A percentile compares a stretch with the other conserved stretches of the same genome.
Evolutionary conservation across 2,113 vertebrate genomes (phyloP).

Genomic region (Platycercus adscitus): DNA sequence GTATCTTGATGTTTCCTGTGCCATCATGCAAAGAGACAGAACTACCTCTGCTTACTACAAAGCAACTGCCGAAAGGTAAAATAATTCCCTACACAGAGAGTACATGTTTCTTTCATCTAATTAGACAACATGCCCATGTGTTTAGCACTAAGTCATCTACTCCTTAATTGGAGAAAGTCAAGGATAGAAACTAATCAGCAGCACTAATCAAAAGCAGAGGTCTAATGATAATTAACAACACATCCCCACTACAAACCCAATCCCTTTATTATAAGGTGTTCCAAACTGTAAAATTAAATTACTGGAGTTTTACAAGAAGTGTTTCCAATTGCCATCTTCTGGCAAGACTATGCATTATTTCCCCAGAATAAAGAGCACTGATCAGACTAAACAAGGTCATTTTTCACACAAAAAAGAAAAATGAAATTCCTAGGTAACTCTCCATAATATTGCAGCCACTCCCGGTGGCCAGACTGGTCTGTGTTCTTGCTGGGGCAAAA

Average conservation of each 20-base stretch:
- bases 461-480: neutral
- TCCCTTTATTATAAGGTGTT: slow-evolving; percentile 22
- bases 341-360: neutral
- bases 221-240: slow-evolving; percentile 73
- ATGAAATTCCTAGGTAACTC: neutral
- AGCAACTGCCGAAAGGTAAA: slow-evolving; percentile 36
- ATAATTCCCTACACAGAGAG: slow-evolving; percentile 58
- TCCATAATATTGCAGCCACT: neutral
- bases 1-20: neutral
- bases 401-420: neutral
- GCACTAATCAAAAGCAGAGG: slow-evolving; percentile 75
- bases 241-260: slow-evolving; percentile 15
- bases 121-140: slow-evolving; percentile 76
- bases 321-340: slow-evolving; percentile 3
- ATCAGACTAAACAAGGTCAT: neutral
- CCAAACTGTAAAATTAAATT: neutral
- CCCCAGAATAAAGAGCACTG: neutral
- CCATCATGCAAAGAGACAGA: neutral
- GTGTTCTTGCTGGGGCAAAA: neutral
- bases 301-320: neutral
- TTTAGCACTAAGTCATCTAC: slow-evolving; percentile 57
- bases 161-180: slow-evolving; percentile 78
- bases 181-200: slow-evolving; percentile 76
- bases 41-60: neutral
- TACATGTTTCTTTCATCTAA: slow-evolving; percentile 57